Evolutionary conservation across 1,140 invertebrate genomes (phyloP).

Genomic region (Orchesella cincta): DNA sequence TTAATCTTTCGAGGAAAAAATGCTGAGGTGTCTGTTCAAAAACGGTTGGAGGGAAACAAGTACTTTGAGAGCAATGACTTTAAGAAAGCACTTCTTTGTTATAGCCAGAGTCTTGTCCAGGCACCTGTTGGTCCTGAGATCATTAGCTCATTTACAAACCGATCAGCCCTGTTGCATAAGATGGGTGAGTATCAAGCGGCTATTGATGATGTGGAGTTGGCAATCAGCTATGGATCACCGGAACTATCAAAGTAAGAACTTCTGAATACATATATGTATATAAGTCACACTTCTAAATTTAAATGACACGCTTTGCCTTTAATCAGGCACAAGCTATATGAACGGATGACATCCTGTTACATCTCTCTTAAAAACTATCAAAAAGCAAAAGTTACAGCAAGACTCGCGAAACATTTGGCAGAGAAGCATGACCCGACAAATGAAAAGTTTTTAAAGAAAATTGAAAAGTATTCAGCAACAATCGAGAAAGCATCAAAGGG

Average conservation of each 20-base stretch:
- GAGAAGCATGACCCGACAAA: slow-evolving; percentile 37
- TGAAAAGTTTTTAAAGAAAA: slow-evolving; percentile 39
- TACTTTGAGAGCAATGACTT: slow-evolving; percentile 76
- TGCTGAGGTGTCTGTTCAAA: slow-evolving; percentile 62
- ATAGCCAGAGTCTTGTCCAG: slow-evolving; percentile 40
- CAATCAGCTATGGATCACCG: slow-evolving; percentile 72
- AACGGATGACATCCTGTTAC: slow-evolving; percentile 49
- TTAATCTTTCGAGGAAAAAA: slow-evolving; percentile 62
- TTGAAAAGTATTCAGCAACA: slow-evolving; percentile 34
- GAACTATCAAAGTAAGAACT: slow-evolving; percentile 58
- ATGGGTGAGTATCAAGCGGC: slow-evolving; percentile 69
- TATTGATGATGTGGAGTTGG: slow-evolving; percentile 70
- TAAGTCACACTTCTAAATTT: too few relatives aligned
- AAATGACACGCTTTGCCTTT: too few relatives aligned
- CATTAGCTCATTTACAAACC: slow-evolving; percentile 77
- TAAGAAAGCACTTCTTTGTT: slow-evolving; percentile 67
- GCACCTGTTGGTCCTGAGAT: slow-evolving; percentile 59
- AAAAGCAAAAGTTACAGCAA: slow-evolving; percentile 43
- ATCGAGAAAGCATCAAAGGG: slow-evolving; percentile 30
- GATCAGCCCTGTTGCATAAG: slow-evolving; percentile 83
- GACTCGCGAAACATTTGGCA: slow-evolving; percentile 42
- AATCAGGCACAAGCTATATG: slow-evolving; percentile 45
- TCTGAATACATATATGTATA: background rate
- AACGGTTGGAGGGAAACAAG: slow-evolving; percentile 76
- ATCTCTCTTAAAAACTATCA: slow-evolving; percentile 47